Evolutionary conservation across 2,113 vertebrate species (phyloP), one percentile per base, ranked within the genome.

Genomic region (Ammospiza caudacuta): DNA sequence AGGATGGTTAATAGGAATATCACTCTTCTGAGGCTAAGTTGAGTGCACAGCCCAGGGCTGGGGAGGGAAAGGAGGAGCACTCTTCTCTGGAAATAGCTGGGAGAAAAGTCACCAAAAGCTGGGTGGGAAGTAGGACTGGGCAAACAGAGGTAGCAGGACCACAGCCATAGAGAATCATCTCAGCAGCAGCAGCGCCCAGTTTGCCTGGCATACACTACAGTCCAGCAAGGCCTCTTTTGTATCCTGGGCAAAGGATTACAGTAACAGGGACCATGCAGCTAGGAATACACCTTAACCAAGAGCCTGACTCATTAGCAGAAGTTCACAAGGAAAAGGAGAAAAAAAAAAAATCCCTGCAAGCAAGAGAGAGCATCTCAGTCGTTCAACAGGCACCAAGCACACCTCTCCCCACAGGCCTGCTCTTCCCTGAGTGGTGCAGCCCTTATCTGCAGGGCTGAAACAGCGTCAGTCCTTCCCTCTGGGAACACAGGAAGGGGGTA

Each of bases 31-130:
- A 90, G 64, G 61, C 11, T 6, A 37, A 33, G 1, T 23, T 61
- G 49, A 31, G 33, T 5, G 19, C 25, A 43, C 3, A 61, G 21
- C 25, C 25, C 11, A 7, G 18, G 1, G 14, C 0, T 1, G 25
- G 11, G 46, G 10, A 23, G 21, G 31, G 31, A 55, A 68, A 68
- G 15, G 20, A 77, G 13, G 11, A 63, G 13, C 28, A 51, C 12
- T 27, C 29, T 77, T 41, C 43, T 37, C 31, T 7, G 25, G 13
- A 46, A 59, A 68, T 21, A 44, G 21, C 22, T 4, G 19, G 52
- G 61, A 81, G 18, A 77, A 46, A 58, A 78, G 37, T n/a, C 4
- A 4, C 41, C 41, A 43, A 43, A 43, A 43, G 41, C 41, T 43
- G 41, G 0, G 15, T 41, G 11, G n/a, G 46, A 15, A 84, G 24